Conservation (phyloP, 2,797 vertebrate species). For the Gadopsis marmoratus region DNA sequence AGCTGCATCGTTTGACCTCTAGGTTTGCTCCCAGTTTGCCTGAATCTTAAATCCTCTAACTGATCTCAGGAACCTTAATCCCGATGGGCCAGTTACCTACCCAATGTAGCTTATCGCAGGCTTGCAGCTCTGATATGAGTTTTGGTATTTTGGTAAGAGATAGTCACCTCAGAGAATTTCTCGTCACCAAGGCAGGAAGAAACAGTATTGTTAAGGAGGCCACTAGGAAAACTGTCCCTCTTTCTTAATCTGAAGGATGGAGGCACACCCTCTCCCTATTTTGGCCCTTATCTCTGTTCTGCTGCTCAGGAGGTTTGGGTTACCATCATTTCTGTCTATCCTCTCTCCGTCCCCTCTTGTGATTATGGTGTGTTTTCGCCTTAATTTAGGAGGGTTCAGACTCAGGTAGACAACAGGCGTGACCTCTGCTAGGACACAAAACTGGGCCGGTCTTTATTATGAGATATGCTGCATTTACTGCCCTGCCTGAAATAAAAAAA, state of each 20-base stretch:
- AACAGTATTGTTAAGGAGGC: constrained; percentile 39
- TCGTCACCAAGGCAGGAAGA: constrained; percentile 36
- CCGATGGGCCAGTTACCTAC: constrained; percentile 9
- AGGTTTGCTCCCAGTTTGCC: neutral
- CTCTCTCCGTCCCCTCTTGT: neutral
- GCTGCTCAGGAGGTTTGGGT: constrained; percentile 25
- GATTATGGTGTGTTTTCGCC: constrained; percentile 12
- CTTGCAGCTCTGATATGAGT: neutral
- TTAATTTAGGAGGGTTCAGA: constrained; percentile 4
- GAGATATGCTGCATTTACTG: neutral
- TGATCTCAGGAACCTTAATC: neutral
- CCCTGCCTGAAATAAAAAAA: constrained; percentile 1
- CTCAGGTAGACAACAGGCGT: neutral
- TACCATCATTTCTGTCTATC: neutral
- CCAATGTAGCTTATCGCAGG: neutral
- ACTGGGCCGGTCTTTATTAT: neutral
- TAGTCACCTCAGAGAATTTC: constrained; percentile 3
- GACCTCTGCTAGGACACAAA: constrained; percentile 11
- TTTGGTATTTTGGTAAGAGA: constrained; percentile 41
- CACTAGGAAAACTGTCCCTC: constrained; percentile 19
- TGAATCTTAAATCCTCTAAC: neutral
- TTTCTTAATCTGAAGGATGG: constrained; percentile 31
- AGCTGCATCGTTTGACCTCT: neutral
- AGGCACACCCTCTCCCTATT: constrained; percentile 4
- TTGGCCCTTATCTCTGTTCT: neutral